Evolutionary conservation across 2,888 invertebrate species (phyloP).

Genomic region (Lottia scabra): DNA sequence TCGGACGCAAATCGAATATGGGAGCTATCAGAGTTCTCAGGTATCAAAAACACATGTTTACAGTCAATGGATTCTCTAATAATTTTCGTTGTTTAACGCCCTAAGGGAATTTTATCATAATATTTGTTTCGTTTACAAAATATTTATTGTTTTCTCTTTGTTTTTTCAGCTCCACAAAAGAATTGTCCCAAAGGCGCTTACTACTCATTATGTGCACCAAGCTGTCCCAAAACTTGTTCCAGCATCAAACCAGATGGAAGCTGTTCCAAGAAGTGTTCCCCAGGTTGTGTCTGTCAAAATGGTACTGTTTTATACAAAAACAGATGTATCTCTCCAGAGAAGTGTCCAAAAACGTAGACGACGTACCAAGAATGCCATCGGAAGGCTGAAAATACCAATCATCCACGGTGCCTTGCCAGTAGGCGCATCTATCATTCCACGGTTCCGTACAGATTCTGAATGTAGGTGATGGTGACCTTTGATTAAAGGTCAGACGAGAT

Average conservation of each 20-base stretch:
- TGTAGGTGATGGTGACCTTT: too few relatives aligned
- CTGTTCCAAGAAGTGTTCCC: conserved; percentile 49
- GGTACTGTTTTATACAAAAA: conserved; percentile 51
- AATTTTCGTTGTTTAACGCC: too few relatives aligned
- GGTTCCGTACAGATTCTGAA: too few relatives aligned
- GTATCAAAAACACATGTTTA: too few relatives aligned
- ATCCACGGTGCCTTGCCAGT: too few relatives aligned
- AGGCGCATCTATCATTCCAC: too few relatives aligned
- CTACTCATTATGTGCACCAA: conserved; percentile 51
- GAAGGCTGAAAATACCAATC: too few relatives aligned
- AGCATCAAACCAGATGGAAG: conserved; percentile 42
- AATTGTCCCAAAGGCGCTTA: conserved; percentile 52
- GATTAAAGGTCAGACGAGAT: too few relatives aligned
- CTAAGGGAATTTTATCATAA: too few relatives aligned
- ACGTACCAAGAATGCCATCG: not conserved
- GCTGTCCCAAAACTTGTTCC: conserved; percentile 55
- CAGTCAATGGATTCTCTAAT: too few relatives aligned
- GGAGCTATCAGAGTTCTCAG: too few relatives aligned
- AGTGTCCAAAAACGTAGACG: conserved; percentile 39
- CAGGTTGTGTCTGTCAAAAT: conserved; percentile 52
- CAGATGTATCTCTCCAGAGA: conserved; percentile 46
- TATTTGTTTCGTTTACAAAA: not conserved
- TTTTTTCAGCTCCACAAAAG: conserved; percentile 25
- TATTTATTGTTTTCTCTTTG: conserved; percentile 27
- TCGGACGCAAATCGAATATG: too few relatives aligned